phyloP scores from a whole-genome alignment of 2,113 vertebrate species.

The Syrrhaptes paradoxus region DNA sequence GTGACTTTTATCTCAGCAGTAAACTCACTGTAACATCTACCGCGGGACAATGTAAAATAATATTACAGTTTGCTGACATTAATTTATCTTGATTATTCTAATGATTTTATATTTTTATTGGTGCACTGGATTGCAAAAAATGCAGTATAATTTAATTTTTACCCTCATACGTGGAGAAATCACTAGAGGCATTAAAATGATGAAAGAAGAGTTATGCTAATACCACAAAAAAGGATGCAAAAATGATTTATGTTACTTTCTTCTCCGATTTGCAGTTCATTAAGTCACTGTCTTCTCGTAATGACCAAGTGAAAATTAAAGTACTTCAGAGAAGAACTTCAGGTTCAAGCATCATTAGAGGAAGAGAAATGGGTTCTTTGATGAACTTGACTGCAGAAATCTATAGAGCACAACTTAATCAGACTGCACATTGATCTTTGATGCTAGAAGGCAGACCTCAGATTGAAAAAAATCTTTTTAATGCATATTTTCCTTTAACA shows the following conservation, averaged over 20 bases:
- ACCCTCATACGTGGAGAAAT: constrained; percentile 37
- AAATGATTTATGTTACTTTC: constrained; percentile 88
- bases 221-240: constrained; percentile 66
- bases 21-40: constrained; percentile 14
- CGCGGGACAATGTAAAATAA: constrained; percentile 52
- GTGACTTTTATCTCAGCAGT: constrained; percentile 17
- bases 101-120: constrained; percentile 72
- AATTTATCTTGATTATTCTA: constrained; percentile 75
- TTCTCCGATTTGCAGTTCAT: constrained; percentile 87
- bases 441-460: constrained; percentile 63
- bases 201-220: constrained; percentile 77
- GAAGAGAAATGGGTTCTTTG: constrained; percentile 82
- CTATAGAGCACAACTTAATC: constrained; percentile 82
- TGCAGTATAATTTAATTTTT: constrained; percentile 73
- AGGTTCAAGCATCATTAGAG: constrained; percentile 83
- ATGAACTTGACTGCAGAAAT: constrained; percentile 83
- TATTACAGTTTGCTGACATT: constrained; percentile 42
- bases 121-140: constrained; percentile 54
- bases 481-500: constrained; percentile 71
- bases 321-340: constrained; percentile 82
- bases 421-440: constrained; percentile 80
- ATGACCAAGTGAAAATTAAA: constrained; percentile 87
- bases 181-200: constrained; percentile 69
- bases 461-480: constrained; percentile 69
- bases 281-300: constrained; percentile 89